Evolutionary conservation across 2,113 vertebrate genomes (phyloP).

Genomic region (Labeo catla): DNA sequence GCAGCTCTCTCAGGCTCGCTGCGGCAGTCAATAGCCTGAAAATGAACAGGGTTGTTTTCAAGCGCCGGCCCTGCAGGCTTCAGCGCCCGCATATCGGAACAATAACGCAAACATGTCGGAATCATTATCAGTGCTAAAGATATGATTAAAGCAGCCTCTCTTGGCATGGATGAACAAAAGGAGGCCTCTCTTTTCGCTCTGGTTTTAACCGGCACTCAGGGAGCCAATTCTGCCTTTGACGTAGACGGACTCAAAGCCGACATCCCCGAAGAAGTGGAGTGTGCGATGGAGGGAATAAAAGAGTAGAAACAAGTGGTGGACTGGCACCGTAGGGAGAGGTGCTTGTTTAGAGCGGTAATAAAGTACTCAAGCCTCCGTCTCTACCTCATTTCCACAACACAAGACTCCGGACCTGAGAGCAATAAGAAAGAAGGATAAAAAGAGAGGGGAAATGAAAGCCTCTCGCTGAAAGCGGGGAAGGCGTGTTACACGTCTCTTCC

Average conservation of each 20-base stretch:
- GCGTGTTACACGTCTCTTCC: conserved; percentile 8
- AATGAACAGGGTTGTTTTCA: conserved; percentile 81
- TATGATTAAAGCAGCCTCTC: conserved; percentile 58
- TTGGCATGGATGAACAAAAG: neutral
- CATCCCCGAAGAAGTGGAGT: conserved; percentile 25
- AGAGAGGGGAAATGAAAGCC: conserved; percentile 49
- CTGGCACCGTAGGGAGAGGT: conserved; percentile 42
- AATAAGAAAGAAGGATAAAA: conserved; percentile 53
- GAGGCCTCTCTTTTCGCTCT: conserved; percentile 13
- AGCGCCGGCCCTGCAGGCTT: conserved; percentile 73
- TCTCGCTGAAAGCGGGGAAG: conserved; percentile 15
- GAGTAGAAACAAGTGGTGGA: conserved; percentile 48
- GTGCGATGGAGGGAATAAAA: conserved; percentile 41
- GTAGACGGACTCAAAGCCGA: conserved; percentile 21
- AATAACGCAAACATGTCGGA: conserved; percentile 77
- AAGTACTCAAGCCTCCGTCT: conserved; percentile 50
- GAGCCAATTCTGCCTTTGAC: conserved; percentile 32
- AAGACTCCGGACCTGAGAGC: conserved; percentile 51
- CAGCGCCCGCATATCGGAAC: conserved; percentile 72
- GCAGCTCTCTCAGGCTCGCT: conserved; percentile 78
- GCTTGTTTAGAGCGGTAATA: conserved; percentile 55
- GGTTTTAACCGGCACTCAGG: conserved; percentile 43
- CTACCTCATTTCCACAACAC: conserved; percentile 50
- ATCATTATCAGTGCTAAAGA: conserved; percentile 75
- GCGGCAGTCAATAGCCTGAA: conserved; percentile 79